Percentiles rank a stretch among this genome's conserved stretches.
Evolutionary conservation across 2,888 invertebrate species (phyloP).

Genomic region (Timema cristinae): DNA sequence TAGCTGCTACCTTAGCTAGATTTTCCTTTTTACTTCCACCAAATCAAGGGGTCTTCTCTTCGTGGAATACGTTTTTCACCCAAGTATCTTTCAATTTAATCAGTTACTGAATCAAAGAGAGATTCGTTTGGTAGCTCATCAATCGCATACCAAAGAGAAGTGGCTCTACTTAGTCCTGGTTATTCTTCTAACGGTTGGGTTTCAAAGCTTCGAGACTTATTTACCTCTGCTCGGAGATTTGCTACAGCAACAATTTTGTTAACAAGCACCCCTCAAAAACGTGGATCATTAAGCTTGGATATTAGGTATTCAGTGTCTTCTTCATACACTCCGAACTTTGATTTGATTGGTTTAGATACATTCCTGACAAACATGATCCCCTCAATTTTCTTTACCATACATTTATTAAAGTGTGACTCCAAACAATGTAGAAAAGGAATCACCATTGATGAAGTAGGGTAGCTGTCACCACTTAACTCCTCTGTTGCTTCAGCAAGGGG

Average conservation of each 20-base stretch:
- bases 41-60: slow-evolving; percentile 20
- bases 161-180: not conserved
- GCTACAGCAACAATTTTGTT: not conserved
- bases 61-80: not conserved
- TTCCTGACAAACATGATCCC: slow-evolving; percentile 2
- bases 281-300: not conserved
- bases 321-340: not conserved
- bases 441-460: slow-evolving; percentile 1
- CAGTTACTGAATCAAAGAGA: not conserved
- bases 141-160: not conserved
- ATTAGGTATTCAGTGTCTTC: not conserved
- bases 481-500: slow-evolving; percentile 1
- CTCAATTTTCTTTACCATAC: not conserved
- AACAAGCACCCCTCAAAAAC: not conserved
- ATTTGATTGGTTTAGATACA: not conserved
- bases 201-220: not conserved
- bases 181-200: not conserved
- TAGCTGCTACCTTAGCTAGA: slow-evolving; percentile 20
- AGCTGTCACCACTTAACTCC: not conserved
- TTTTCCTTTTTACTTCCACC: slow-evolving; percentile 26
- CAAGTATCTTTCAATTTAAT: slow-evolving; percentile 5
- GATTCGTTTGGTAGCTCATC: not conserved
- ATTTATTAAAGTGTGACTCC: not conserved
- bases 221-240: no score
- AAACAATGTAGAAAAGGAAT: slow-evolving; percentile 6